Conservation (phyloP, 2,797 vertebrate species). For the Alauda arvensis region DNA sequence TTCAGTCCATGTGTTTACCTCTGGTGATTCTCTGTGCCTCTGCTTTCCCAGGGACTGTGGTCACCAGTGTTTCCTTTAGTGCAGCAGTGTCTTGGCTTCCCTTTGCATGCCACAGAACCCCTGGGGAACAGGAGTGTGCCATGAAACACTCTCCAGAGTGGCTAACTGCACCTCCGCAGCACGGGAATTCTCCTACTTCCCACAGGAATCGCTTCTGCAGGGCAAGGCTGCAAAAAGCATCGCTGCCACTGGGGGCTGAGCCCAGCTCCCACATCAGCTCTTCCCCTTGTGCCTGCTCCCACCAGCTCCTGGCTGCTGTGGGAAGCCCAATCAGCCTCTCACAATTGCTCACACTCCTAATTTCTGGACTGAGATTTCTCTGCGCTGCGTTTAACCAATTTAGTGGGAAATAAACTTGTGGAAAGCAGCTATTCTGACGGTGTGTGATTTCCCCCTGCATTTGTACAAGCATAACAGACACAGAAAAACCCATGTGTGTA, state of each 20-base stretch:
- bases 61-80: neutral
- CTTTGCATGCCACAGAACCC: neutral
- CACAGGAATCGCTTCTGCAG: accelerated
- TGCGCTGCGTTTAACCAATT: neutral
- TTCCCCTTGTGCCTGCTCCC: neutral
- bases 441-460: accelerated
- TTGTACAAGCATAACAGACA: neutral
- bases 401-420: neutral
- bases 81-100: neutral
- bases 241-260: neutral
- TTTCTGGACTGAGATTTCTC: neutral
- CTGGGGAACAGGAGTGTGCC: neutral
- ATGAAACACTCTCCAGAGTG: accelerated
- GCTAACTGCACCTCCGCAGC: neutral
- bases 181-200: neutral
- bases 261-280: neutral
- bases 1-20: accelerated
- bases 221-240: neutral
- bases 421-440: neutral
- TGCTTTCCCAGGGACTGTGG: neutral
- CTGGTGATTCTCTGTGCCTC: neutral
- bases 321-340: neutral
- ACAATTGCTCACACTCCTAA: neutral
- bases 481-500: neutral
- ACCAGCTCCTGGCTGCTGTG: neutral